Evolutionary conservation across 2,113 vertebrate genomes (phyloP), one percentile per base, ranked within the genome.

Genomic region (Platichthys stellatus): DNA sequence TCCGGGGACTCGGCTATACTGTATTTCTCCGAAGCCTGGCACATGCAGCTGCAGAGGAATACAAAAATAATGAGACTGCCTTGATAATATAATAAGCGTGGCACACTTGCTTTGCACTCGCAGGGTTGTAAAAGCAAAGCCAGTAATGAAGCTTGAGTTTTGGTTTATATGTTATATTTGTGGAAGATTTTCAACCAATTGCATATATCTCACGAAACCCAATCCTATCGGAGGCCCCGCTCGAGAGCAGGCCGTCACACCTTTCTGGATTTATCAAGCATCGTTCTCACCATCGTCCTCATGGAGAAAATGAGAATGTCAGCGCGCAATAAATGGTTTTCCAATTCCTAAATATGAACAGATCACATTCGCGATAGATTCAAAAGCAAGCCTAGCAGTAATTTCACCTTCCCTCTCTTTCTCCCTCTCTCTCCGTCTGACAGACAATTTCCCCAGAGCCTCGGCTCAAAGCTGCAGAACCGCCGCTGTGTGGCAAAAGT

Each of bases 401-500:
- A 84, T 84, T 72, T 65, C 17, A 9, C 78, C 80, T 5, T 63
- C 59, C 63, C 53, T 76, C 31, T 77, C 57, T 70, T 31, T 78
- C 68, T 80, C 11, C 18, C 7, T 54, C 20, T 54, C n/a, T 54
- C 10, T 21, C 62, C 9, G 28, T 82, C 87, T 84, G 83, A 87
- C 82, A 86, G 72, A 80, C 78, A 53, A 10, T 87, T 89, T 90
- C 85, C 89, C 89, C 69, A 86, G 92, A 90, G 92, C 80, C 78
- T 80, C 24, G 15, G 80, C 89, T 91, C 85, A 89, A 31, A 82
- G 76, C 89, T 72, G 80, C 87, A 89, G 78, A 84, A 66, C 76
- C 35, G 69, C 74, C 84, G 31, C 62, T 82, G 84, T 84, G 86
- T 84, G 90, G 86, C 84, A 91, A 90, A 85, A 88, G 86, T 86